These are phyloP conservation scores for Cordilura impudica DNA, from an alignment of 2,888 invertebrate genomes.

Conservation along the genomic window DNA sequence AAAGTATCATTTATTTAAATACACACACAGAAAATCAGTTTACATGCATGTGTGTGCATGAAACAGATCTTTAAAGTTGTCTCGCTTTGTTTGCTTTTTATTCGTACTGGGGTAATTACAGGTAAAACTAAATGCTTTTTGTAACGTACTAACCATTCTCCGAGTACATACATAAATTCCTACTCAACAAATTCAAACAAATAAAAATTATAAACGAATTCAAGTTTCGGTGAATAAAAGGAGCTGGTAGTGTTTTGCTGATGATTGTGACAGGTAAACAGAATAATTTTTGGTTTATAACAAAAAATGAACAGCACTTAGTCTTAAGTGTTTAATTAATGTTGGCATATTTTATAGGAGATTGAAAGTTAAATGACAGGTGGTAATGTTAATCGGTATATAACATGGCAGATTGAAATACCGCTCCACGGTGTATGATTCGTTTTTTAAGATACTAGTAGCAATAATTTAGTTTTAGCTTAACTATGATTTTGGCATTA, in stretches of 20 bases:
- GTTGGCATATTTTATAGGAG: not conserved
- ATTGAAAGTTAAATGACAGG: not conserved
- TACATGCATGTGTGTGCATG: not conserved
- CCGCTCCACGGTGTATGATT: not conserved
- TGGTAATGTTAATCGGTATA: not conserved
- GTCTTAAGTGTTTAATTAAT: constrained; percentile 33
- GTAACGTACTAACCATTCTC: not conserved
- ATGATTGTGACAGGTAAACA: constrained; percentile 18
- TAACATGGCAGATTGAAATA: not conserved
- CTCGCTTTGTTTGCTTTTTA: constrained; percentile 26
- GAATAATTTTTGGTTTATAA: not conserved
- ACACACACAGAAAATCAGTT: too few relatives aligned
- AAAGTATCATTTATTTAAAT: not conserved
- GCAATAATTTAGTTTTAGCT: too few relatives aligned
- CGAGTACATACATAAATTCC: not conserved
- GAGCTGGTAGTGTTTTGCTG: not conserved
- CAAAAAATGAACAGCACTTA: constrained; percentile 19
- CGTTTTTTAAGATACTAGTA: too few relatives aligned
- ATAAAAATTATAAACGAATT: constrained; percentile 4
- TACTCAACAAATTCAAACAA: not conserved
- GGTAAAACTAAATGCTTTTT: constrained; percentile 37
- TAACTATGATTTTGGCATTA: too few relatives aligned
- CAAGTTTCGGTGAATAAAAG: not conserved
- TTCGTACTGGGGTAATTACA: constrained; percentile 54
- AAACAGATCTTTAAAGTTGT: constrained; percentile 14